phyloP scores from a whole-genome alignment of 2,888 invertebrate species.

The Acleris literana region DNA sequence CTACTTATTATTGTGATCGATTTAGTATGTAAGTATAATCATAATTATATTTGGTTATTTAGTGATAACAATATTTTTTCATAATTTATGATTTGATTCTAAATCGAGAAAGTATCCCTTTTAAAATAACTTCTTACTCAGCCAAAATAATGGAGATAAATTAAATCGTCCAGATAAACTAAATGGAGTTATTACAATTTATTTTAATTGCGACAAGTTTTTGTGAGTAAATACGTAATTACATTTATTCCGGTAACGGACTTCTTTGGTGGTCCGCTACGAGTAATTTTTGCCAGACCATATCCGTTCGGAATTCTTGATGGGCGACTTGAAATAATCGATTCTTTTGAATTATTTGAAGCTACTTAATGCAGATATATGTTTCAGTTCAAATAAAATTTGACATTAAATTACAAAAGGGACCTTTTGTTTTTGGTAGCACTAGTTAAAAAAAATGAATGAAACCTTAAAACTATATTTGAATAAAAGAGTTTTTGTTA shows the following conservation, averaged over 20 bases:
- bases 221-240: slow-evolving; percentile 22
- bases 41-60: too few species aligned
- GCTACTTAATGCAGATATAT: not conserved
- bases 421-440: not conserved
- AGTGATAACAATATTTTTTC: too few species aligned
- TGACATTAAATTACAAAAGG: not conserved
- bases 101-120: not conserved
- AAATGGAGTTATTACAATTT: slow-evolving; percentile 19
- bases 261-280: slow-evolving; percentile 35
- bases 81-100: not conserved
- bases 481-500: too few species aligned
- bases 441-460: too few species aligned
- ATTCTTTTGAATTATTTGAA: slow-evolving; percentile 26
- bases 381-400: not conserved
- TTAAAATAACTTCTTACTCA: not conserved
- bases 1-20: too few species aligned
- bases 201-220: slow-evolving; percentile 18
- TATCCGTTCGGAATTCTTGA: slow-evolving; percentile 29
- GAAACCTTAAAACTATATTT: too few species aligned
- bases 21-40: too few species aligned
- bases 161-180: slow-evolving; percentile 6
- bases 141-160: not conserved
- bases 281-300: slow-evolving; percentile 28
- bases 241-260: slow-evolving; percentile 17
- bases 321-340: slow-evolving; percentile 25